Evolutionary conservation across 2,888 invertebrate species (phyloP).

Genomic region (Tiliacea citrago): DNA sequence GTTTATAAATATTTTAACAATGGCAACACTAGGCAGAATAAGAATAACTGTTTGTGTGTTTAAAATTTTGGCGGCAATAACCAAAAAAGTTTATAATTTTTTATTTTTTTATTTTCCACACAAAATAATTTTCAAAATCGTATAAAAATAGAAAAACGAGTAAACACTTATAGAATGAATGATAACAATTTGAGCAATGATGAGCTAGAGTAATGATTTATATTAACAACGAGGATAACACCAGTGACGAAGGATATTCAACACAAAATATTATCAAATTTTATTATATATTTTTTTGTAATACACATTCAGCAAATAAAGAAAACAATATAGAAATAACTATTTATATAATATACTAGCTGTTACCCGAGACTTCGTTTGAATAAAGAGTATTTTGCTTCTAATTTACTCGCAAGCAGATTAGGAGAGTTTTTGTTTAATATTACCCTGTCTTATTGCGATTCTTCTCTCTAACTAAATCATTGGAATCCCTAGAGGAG

Average conservation of each 20-base stretch:
- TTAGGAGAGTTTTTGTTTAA: not conserved
- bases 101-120: slow-evolving; percentile 55
- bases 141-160: slow-evolving; percentile 64
- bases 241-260: slow-evolving; percentile 2
- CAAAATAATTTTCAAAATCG: slow-evolving; percentile 54
- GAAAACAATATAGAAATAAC: not conserved
- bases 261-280: too few species aligned
- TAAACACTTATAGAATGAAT: slow-evolving; percentile 38
- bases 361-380: not conserved
- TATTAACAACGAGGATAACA: slow-evolving; percentile 11
- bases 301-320: not conserved
- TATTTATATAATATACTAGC: not conserved
- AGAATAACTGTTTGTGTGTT: not conserved
- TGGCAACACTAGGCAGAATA: slow-evolving; percentile 15
- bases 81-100: slow-evolving; percentile 14
- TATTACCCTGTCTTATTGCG: not conserved
- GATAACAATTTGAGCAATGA: slow-evolving; percentile 56
- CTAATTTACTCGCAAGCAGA: not conserved
- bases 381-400: not conserved
- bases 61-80: slow-evolving; percentile 25
- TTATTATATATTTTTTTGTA: too few species aligned
- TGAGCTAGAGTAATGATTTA: slow-evolving; percentile 8
- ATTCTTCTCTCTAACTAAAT: not conserved
- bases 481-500: not conserved
- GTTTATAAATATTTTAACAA: not conserved